phyloP scores from a whole-genome alignment of 2,888 invertebrate genomes.

The Sclerodermus sp. region DNA sequence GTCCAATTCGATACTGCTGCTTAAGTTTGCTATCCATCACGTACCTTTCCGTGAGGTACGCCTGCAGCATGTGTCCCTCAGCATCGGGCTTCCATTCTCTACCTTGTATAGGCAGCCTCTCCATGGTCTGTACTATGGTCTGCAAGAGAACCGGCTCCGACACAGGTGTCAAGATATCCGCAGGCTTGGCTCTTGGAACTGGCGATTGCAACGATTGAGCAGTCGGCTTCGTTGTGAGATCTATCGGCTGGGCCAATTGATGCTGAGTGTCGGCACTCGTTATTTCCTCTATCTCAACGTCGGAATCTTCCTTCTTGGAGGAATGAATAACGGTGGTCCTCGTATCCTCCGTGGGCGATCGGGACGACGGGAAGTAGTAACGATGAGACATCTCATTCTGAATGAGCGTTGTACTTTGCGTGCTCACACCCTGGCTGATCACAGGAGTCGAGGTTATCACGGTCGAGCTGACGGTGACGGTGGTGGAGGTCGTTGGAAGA shows the following conservation, averaged over 20 bases:
- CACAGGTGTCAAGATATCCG: conserved; percentile 65
- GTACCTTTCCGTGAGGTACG: conserved; percentile 73
- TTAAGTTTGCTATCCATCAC: conserved; percentile 72
- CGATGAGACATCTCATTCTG: conserved; percentile 45
- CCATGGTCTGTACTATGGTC: conserved; percentile 67
- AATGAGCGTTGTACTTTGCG: conserved; percentile 37
- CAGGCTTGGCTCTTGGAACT: conserved; percentile 38
- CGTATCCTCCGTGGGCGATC: conserved; percentile 32
- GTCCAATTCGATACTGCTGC: conserved; percentile 58
- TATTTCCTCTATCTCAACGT: conserved; percentile 33
- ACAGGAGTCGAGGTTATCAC: conserved; percentile 22
- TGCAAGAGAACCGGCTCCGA: conserved; percentile 67
- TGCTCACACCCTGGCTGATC: conserved; percentile 10
- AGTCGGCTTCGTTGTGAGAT: conserved; percentile 55
- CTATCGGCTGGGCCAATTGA: conserved; percentile 50
- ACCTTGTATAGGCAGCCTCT: conserved; percentile 64
- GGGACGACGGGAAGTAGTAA: conserved; percentile 55
- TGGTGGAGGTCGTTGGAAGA: conserved; percentile 26
- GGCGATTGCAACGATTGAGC: conserved; percentile 23
- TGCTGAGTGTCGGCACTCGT: conserved; percentile 25
- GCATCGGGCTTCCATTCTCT: conserved; percentile 59
- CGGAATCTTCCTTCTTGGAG: conserved; percentile 33
- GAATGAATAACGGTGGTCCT: conserved; percentile 37
- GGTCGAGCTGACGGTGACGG: conserved; percentile 17
- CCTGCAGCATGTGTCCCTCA: conserved; percentile 71